These are phyloP conservation scores for Ctenopoma multispine DNA, from an alignment of 2,797 vertebrate species.

Conservation along the genomic window DNA sequence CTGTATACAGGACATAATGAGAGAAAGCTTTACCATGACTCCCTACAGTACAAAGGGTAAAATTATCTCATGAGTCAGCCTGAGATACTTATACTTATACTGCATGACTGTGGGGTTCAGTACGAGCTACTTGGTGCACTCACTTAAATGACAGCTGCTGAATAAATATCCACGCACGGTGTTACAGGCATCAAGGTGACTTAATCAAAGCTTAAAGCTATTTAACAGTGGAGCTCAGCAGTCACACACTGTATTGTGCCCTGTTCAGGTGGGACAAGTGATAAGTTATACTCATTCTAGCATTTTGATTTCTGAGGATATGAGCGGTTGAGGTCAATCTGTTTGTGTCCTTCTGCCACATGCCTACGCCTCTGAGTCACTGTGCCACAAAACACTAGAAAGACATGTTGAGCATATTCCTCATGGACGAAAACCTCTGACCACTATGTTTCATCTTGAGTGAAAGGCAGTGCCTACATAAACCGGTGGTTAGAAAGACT, in stretches of 20 bases:
- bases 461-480: not conserved
- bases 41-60: conserved; percentile 7
- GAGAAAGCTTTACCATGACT: conserved; percentile 22
- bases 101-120: conserved; percentile 43
- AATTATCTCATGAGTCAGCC: conserved; percentile 45
- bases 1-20: not conserved
- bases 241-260: conserved; percentile 20
- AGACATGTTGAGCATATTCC: conserved; percentile 2
- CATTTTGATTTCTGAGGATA: conserved; percentile 37
- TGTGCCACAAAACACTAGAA: conserved; percentile 11
- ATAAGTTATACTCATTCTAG: conserved; percentile 33
- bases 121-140: conserved; percentile 42
- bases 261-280: conserved; percentile 53
- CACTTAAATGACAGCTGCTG: conserved; percentile 54
- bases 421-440: conserved; percentile 23
- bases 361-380: conserved; percentile 45
- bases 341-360: conserved; percentile 22
- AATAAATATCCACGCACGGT: conserved; percentile 46
- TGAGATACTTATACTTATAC: conserved; percentile 45
- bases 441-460: conserved; percentile 1
- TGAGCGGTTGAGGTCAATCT: conserved; percentile 27
- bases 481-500: conserved; percentile 12
- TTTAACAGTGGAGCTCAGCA: conserved; percentile 41
- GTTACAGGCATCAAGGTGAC: conserved; percentile 48
- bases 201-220: conserved; percentile 39